Base-by-base conservation (phyloP, 2,888 invertebrate species). In the Trichopoda pennipes region DNA sequence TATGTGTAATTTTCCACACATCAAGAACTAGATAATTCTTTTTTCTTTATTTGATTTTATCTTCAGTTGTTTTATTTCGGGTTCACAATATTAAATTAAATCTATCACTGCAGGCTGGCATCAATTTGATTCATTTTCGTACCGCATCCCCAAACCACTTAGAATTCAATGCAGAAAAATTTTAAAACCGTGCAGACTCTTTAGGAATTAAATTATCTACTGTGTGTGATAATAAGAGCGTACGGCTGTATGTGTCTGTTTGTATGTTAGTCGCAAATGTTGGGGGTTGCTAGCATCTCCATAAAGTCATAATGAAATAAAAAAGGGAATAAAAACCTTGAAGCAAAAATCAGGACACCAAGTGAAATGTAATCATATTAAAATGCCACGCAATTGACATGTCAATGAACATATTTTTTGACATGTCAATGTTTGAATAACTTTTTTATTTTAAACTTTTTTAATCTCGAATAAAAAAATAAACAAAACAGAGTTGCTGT, bases 331-430 rank as follows among this genome's bases (percentile, higher is more conserved):
- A 69, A 63, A 74, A 81, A 47, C 82, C 70, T 82, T 79, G 68
- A 81, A 76, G 81, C 64, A 63, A 80, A 84, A 81, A 80, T 84
- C 79, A 81, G 81, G 63, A 81, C 78, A 84, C 77, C 79, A 73
- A 69, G 75, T 79, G 75, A 81, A 64, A 73, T 83, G 84, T 83
- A 82, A 82, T 82, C 82, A 82, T 75, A 82, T 82, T 82, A 82
- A 82, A 82, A 82, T 82, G 82, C 75, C 68, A 82, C 82, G 79
- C 82, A 82, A 82, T 82, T 79, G 75, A 76, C 79, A 82, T 82
- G 75, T 72, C 82, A 82, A 79, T 79, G 82, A 82, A 70, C 64
- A 66, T 58, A 74, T 79, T 79, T 81, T 78, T 75, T 79, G 78
- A 61, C 79, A 79, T 72, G 75, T 75, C 75, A 75, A 58, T 66